These are phyloP conservation scores for Pampusana beccarii DNA, from an alignment of 2,113 vertebrate species.

Conservation along the genomic window DNA sequence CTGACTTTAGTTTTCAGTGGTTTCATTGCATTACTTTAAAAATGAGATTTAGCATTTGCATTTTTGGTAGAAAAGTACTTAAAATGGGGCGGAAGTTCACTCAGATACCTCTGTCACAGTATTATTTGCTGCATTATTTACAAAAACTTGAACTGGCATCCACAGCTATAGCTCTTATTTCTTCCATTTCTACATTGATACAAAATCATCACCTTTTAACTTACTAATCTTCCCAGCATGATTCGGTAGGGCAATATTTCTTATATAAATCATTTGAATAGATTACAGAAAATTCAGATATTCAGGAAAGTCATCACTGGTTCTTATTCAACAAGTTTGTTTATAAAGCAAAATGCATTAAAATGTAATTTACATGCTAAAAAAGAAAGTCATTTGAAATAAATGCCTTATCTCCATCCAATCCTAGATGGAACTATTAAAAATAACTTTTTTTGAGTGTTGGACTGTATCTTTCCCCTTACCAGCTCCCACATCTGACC, in stretches of 20 bases:
- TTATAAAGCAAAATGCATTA: not conserved
- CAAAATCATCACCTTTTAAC: not conserved
- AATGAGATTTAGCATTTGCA: not conserved
- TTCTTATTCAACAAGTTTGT: not conserved
- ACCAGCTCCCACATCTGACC: fast-evolving
- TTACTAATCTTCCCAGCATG: not conserved
- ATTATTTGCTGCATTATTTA: not conserved
- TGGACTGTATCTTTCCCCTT: not conserved
- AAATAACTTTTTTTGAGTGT: not conserved
- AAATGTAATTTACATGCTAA: not conserved
- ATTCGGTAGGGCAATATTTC: not conserved
- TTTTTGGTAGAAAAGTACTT: not conserved
- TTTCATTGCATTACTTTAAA: not conserved
- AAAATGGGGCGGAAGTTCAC: not conserved
- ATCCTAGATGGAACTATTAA: not conserved
- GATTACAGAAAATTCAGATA: not conserved
- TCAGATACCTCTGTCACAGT: not conserved
- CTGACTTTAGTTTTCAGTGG: not conserved
- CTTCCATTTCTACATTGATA: not conserved
- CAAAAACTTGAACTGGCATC: not conserved
- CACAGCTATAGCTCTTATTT: not conserved
- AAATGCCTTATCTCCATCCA: not conserved
- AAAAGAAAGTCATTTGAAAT: not conserved
- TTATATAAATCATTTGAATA: not conserved
- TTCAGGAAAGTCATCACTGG: not conserved